A percentile compares a stretch with the other conserved stretches of the same genome.
Conservation (phyloP, 2,888 invertebrate genomes). For the Ceraclea dissimilis region DNA sequence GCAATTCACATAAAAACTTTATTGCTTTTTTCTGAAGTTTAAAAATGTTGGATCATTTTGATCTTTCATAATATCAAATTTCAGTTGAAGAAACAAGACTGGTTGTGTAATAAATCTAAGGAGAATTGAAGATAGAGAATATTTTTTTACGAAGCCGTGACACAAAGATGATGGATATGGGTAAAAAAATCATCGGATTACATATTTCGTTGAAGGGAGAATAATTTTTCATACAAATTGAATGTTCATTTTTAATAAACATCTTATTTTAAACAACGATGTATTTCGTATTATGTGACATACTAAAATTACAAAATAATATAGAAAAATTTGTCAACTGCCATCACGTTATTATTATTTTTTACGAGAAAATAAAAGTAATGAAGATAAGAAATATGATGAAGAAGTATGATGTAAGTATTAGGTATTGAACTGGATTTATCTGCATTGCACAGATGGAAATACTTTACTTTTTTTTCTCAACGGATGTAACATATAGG, state of each 20-base stretch:
- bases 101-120: constrained; percentile 10
- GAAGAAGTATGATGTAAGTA: too few relatives aligned
- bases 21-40: too few relatives aligned
- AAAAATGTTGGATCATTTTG: neutral
- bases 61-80: constrained; percentile 1
- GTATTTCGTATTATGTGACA: neutral
- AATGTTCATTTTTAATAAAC: neutral
- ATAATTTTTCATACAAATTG: constrained; percentile 6
- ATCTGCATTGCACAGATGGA: too few relatives aligned
- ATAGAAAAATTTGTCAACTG: neutral
- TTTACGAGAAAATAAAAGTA: too few relatives aligned
- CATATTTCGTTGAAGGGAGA: constrained; percentile 5
- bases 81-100: constrained; percentile 6
- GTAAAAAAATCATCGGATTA: constrained; percentile 7
- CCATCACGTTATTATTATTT: too few relatives aligned
- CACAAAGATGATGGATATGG: constrained; percentile 16
- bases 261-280: neutral
- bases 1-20: too few relatives aligned
- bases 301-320: neutral
- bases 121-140: constrained; percentile 13
- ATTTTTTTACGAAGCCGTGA: constrained; percentile 9
- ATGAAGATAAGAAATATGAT: too few relatives aligned
- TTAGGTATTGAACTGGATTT: too few relatives aligned
- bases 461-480: too few relatives aligned
- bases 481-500: too few relatives aligned